Evolutionary conservation across 2,888 invertebrate genomes (phyloP).

Genomic region (Apotomis betuletana): DNA sequence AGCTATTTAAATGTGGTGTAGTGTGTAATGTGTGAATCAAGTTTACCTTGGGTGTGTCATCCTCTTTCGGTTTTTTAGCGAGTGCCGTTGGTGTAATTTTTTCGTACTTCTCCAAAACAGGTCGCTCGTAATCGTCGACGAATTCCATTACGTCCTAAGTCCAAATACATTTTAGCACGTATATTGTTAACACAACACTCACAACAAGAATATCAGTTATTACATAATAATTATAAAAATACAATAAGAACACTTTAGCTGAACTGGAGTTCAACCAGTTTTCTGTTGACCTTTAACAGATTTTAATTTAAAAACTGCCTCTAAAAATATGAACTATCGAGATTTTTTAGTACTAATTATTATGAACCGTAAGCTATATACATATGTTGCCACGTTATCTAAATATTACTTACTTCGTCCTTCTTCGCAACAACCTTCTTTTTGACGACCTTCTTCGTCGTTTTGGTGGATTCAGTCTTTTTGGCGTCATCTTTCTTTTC

Average conservation of each 20-base stretch:
- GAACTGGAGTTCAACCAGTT: conserved; percentile 18
- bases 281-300: conserved; percentile 10
- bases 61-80: conserved; percentile 79
- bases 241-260: conserved; percentile 14
- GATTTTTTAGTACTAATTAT: conserved; percentile 13
- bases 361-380: conserved; percentile 56
- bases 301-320: not conserved
- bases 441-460: conserved; percentile 70
- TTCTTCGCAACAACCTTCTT: conserved; percentile 79
- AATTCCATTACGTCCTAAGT: conserved; percentile 79
- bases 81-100: conserved; percentile 82
- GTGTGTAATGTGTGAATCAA: conserved; percentile 50
- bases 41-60: conserved; percentile 77
- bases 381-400: conserved; percentile 45
- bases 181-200: conserved; percentile 64
- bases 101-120: conserved; percentile 89
- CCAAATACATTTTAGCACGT: conserved; percentile 72
- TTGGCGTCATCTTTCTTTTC: conserved; percentile 76
- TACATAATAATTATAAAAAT: conserved; percentile 48
- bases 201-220: conserved; percentile 56
- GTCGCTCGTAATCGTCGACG: conserved; percentile 90
- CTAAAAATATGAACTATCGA: conserved; percentile 15
- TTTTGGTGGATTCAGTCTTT: conserved; percentile 78
- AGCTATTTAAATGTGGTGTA: conserved; percentile 52
- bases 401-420: conserved; percentile 72